Percentiles rank a stretch among this genome's conserved stretches.
Conservation (phyloP, 2,888 invertebrate genomes). For the Operophtera brumata region DNA sequence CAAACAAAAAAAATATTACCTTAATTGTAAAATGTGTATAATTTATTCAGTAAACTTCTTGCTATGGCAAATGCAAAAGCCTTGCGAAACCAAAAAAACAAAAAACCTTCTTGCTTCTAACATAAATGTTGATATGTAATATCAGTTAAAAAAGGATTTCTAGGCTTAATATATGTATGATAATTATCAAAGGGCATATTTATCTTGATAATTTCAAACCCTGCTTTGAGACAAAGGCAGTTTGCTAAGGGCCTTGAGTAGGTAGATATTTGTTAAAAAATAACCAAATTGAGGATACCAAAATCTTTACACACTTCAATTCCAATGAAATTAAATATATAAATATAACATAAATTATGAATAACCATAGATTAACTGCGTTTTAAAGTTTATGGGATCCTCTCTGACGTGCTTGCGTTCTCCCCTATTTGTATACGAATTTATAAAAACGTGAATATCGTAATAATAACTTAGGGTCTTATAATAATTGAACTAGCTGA, state of each 20-base stretch:
- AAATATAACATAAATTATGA: not conserved
- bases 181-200: too few relatives aligned
- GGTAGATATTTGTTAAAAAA: not conserved
- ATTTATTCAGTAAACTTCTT: too few relatives aligned
- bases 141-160: too few relatives aligned
- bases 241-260: not conserved
- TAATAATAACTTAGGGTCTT: slow-evolving; percentile 10
- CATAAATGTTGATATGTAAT: too few relatives aligned
- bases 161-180: too few relatives aligned
- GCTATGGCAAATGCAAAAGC: too few relatives aligned
- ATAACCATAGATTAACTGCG: not conserved
- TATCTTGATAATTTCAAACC: too few relatives aligned
- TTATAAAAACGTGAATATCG: slow-evolving; percentile 12
- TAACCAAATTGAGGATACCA: not conserved
- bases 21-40: too few relatives aligned
- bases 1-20: too few relatives aligned
- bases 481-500: slow-evolving; percentile 20
- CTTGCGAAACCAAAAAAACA: too few relatives aligned
- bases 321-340: not conserved
- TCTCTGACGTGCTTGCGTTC: slow-evolving; percentile 15
- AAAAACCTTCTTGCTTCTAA: too few relatives aligned
- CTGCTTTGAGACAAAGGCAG: slow-evolving; percentile 1
- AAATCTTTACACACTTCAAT: not conserved
- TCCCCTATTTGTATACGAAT: slow-evolving; percentile 21
- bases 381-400: slow-evolving; percentile 1